Evolutionary conservation across 2,113 vertebrate genomes (phyloP), one percentile per base, ranked within the genome.

Genomic region (Hepsetus odoe): DNA sequence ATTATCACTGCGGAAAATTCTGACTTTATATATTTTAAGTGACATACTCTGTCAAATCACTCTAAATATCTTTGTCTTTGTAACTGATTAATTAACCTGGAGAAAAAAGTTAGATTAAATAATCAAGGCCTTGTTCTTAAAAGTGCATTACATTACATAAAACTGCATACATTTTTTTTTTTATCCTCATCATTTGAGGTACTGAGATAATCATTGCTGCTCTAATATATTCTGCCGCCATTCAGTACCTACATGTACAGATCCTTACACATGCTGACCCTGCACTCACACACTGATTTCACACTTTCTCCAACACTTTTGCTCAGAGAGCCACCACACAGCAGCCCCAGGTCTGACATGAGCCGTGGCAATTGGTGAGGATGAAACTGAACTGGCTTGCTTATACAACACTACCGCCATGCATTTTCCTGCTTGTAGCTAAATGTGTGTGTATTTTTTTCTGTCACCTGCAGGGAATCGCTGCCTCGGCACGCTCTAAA

Each of bases 401-500:
- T 80, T 79, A 51, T 33, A 40, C 70, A 75, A 76, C 74, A 55
- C 66, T 79, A n/a, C n/a, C n/a, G n/a, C n/a, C n/a, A n/a, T n/a
- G n/a, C n/a, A n/a, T n/a, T 46, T 71, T 59, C 51, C 66, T 73
- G n/a, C 64, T 66, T 70, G 58, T 56, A 62, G 76, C 64, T 42
- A 72, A 38, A 72, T 56, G 42, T 69, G 49, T 70, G 18, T 80
- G n/a, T 72, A 69, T 79, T 59, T 86, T 79, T 81, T 81, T 67
- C 61, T 90, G 89, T 79, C 90, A 78, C 89, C 85, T 72, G 81
- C 76, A 99, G 97, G 97, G 96, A 79, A 89, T 98, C 79, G 96
- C 95, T 83, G 96, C 96, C 82, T 94, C 94, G 0, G 94, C 95
- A 11, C 96, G 97, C 81, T 98, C 97, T 20, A 98, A 98, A 94